Conservation (phyloP, 2,888 invertebrate species). For the Eupithecia pulchellata region DNA sequence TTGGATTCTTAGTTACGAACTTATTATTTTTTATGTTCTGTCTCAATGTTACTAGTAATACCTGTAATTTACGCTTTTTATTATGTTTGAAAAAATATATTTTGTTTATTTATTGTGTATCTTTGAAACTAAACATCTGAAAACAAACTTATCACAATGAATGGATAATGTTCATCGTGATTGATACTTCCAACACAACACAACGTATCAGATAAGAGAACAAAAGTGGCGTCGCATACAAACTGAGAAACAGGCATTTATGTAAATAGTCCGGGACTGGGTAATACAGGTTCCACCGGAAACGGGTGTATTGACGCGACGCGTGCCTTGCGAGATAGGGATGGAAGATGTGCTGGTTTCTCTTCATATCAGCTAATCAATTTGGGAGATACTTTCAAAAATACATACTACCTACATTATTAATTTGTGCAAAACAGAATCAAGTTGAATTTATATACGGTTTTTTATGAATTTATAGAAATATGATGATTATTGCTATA, state of each 20-base stretch:
- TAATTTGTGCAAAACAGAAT: no score
- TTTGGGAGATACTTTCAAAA: not conserved
- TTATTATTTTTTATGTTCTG: no score
- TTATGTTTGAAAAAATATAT: no score
- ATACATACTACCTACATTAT: no score
- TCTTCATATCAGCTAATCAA: conserved; percentile 57
- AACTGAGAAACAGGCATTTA: conserved; percentile 43
- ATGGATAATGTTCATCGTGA: conserved; percentile 7
- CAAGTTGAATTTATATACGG: no score
- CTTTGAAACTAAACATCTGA: not conserved
- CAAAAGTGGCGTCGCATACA: conserved; percentile 22
- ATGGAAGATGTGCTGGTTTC: conserved; percentile 32
- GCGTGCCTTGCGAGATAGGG: conserved; percentile 45
- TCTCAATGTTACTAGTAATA: no score
- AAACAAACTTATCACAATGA: not conserved
- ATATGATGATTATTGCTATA: no score
- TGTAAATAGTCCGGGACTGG: conserved; percentile 44
- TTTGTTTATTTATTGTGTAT: not conserved
- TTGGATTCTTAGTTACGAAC: no score
- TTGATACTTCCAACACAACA: not conserved
- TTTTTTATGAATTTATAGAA: no score
- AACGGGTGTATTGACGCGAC: conserved; percentile 38
- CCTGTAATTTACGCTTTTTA: no score
- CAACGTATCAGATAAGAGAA: conserved; percentile 25
- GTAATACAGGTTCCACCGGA: conserved; percentile 63